Base-by-base conservation (phyloP, 2,888 invertebrate genomes). In the Dasysyrphus albostriatus region DNA sequence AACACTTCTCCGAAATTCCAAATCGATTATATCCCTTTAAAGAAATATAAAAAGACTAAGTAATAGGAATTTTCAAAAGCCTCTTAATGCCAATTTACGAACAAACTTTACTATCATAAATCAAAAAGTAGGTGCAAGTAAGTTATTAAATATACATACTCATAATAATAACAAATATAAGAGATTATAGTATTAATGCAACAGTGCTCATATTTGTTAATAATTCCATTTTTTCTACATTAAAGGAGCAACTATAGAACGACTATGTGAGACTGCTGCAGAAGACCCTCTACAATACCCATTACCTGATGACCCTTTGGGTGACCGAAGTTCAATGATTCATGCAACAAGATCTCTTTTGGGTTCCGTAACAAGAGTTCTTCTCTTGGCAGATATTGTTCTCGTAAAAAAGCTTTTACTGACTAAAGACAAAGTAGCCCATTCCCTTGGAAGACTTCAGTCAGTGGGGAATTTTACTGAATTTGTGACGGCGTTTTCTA, bases 401-500 rank as follows among this genome's bases (percentile, higher is more conserved):
- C 98, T 99, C 65, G 98, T 99, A 78, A 98, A 98, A 91, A 98
- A 99, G 93, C 95, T 99, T 74, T 94, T 99, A 65, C 94, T 97
- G 85, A 98, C 98, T 78, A 99, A 99, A 93, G 98, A 99, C 93
- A 98, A 98, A 95, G 98, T 98, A 92, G 96, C 96, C 88, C 95
- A 96, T 89, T 96, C 96, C 90, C 94, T 97, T 91, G 97, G 97
- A 89, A 95, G 97, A 82, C 93, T 98, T 90, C 97, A 97, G 93
- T 96, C 96, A 67, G 97, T 98, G 88, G 96, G 96, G 89, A 97
- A 97, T 93, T 97, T 97, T 92, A 98, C 98, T 70, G 99, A 99
- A 93, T 99, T 99, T 93, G 99, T 99, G 78, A 97, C 98, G 92
- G 98, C 98, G 29, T 99, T 99, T 94, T 98, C 98, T 89, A 98